These are phyloP conservation scores for Cyclophora albipunctata DNA, from an alignment of 2,888 invertebrate species.

Conservation along the genomic window DNA sequence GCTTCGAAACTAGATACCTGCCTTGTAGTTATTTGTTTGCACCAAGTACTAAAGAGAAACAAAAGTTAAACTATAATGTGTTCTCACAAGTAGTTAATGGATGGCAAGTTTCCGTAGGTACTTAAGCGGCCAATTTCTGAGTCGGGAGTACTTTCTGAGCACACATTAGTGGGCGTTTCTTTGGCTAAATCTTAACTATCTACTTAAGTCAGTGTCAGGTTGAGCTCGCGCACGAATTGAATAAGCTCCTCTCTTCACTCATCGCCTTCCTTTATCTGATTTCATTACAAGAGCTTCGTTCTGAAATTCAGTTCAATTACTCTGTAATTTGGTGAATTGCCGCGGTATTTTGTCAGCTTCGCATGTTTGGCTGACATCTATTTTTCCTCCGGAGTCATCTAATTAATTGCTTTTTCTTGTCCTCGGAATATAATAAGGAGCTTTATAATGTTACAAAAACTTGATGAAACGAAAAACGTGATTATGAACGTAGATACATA, in stretches of 20 bases:
- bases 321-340: slow-evolving; percentile 63
- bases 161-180: slow-evolving; percentile 64
- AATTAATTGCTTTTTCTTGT: slow-evolving; percentile 15
- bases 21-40: slow-evolving; percentile 38
- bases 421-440: slow-evolving; percentile 1
- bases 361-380: slow-evolving; percentile 37
- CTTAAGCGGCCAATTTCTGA: slow-evolving; percentile 65
- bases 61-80: slow-evolving; percentile 68
- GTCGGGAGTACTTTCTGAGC: slow-evolving; percentile 64
- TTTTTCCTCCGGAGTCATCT: slow-evolving; percentile 23
- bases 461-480: too few species aligned
- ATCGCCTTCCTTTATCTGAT: slow-evolving; percentile 56
- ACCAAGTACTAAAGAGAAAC: slow-evolving; percentile 42
- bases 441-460: too few species aligned
- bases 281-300: slow-evolving; percentile 66
- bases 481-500: too few species aligned
- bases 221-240: slow-evolving; percentile 56
- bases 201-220: slow-evolving; percentile 63
- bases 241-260: slow-evolving; percentile 48
- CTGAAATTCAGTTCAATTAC: slow-evolving; percentile 67
- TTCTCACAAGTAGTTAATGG: slow-evolving; percentile 67
- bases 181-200: slow-evolving; percentile 67
- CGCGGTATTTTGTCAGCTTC: slow-evolving; percentile 65
- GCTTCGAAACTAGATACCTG: slow-evolving; percentile 20
- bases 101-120: slow-evolving; percentile 64